Evolutionary conservation across 1,140 invertebrate genomes (phyloP).

Genomic region (Drosophila mayri): DNA sequence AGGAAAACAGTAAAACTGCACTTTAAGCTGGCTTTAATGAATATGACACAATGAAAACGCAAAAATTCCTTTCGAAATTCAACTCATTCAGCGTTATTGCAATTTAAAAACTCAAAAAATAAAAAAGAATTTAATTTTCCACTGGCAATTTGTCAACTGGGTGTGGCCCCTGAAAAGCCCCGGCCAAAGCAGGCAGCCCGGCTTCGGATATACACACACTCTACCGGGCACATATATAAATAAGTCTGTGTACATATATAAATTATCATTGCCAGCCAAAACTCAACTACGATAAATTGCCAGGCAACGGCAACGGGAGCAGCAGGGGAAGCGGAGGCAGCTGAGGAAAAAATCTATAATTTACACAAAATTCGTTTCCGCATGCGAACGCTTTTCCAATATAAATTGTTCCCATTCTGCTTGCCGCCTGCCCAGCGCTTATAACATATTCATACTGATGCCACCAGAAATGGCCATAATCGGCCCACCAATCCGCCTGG

Average conservation of each 20-base stretch:
- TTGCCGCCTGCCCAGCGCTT: conserved; percentile 21
- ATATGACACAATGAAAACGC: conserved; percentile 2
- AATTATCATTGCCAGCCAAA: conserved; percentile 79
- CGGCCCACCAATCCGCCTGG: conserved; percentile 30
- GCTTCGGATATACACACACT: conserved; percentile 28
- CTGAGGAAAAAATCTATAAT: conserved; percentile 73
- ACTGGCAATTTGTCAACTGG: conserved; percentile 78
- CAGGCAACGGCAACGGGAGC: conserved; percentile 55
- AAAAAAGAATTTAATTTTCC: conserved; percentile 42
- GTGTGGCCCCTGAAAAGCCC: conserved; percentile 46
- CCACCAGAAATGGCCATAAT: conserved; percentile 62
- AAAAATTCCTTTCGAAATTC: conserved; percentile 4
- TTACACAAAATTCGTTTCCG: conserved; percentile 82
- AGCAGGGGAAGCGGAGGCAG: conserved; percentile 19
- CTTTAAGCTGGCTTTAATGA: conserved; percentile 10
- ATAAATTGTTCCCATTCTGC: conserved; percentile 51
- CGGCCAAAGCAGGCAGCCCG: conserved; percentile 10
- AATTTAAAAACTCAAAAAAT: conserved; percentile 45
- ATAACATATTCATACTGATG: conserved; percentile 67
- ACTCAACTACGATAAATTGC: conserved; percentile 79
- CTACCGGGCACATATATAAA: conserved; percentile 6
- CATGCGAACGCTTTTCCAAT: conserved; percentile 55
- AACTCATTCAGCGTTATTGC: conserved; percentile 20
- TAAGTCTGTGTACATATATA: conserved; percentile 44
- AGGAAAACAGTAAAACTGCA: conserved; percentile 6